phyloP scores from a whole-genome alignment of 2,797 vertebrate species.

The Spatula versicolor region DNA sequence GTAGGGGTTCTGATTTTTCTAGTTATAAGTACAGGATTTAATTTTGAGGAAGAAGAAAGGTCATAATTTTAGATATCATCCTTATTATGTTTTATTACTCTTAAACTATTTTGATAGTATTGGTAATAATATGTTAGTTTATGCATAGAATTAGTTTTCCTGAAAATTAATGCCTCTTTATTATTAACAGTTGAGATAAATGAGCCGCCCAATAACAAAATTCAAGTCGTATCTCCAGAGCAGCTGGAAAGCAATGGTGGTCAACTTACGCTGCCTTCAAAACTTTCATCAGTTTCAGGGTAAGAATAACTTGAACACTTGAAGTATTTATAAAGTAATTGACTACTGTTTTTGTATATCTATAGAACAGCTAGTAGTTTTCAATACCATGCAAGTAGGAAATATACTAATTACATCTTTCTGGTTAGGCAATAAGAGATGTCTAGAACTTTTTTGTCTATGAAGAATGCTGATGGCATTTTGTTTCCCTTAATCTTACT shows the following conservation, averaged over 20 bases:
- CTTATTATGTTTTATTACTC: background rate
- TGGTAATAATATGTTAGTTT: background rate
- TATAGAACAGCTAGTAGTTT: background rate
- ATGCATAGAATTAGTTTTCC: background rate
- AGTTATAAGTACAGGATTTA: background rate
- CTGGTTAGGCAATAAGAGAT: background rate
- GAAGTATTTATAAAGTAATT: background rate
- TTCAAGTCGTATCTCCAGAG: conserved; percentile 11
- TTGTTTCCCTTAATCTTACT: background rate
- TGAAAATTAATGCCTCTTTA: background rate
- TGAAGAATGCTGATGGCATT: background rate
- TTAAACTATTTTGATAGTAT: background rate
- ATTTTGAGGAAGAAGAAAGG: background rate
- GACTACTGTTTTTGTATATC: background rate
- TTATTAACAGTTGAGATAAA: conserved; percentile 67
- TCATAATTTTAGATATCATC: background rate
- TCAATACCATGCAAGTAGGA: background rate
- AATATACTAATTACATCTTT: background rate
- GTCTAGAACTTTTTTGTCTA: background rate
- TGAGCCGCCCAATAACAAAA: background rate
- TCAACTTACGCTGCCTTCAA: conserved; percentile 23
- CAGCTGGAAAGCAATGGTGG: conserved; percentile 44
- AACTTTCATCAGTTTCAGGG: conserved; percentile 53
- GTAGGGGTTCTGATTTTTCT: background rate
- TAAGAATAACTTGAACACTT: conserved; percentile 38